Percentiles rank a stretch among this genome's conserved stretches.
Evolutionary conservation across 2,113 vertebrate genomes (phyloP).

Genomic region (Jacana jacana): DNA sequence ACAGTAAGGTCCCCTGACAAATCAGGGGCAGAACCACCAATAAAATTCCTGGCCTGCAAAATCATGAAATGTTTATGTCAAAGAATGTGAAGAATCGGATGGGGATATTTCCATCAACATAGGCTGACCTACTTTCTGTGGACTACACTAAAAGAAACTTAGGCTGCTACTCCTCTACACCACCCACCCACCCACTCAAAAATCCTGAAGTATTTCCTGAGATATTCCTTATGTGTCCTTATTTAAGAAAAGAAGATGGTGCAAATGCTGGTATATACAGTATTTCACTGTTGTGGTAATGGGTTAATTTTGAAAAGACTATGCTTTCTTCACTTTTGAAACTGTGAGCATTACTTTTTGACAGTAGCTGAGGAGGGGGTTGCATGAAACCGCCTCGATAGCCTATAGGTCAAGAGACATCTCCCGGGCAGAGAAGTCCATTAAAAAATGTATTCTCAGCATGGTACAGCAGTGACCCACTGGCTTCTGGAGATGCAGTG

Average conservation of each 20-base stretch:
- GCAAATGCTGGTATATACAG: not conserved
- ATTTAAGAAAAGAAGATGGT: not conserved
- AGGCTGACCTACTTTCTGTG: not conserved
- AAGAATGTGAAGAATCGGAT: not conserved
- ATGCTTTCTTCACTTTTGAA: not conserved
- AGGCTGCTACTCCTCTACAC: not conserved
- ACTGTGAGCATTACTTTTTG: not conserved
- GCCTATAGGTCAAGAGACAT: not conserved
- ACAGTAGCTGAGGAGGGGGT: not conserved
- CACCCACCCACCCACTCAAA: not conserved
- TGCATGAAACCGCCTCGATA: not conserved
- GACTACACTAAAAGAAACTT: not conserved
- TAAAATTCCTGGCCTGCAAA: not conserved
- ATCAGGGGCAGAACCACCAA: not conserved
- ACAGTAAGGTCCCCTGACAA: not conserved
- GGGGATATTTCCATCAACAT: not conserved
- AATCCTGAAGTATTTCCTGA: not conserved
- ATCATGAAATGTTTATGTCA: not conserved
- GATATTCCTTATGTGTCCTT: not conserved
- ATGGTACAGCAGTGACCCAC: not conserved
- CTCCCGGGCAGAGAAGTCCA: not conserved
- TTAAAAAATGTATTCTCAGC: not conserved
- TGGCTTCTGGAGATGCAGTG: not conserved
- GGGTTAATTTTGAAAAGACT: not conserved
- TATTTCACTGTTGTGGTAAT: not conserved